A percentile compares a stretch with the other conserved stretches of the same genome.
phyloP scores from a whole-genome alignment of 1,140 invertebrate genomes.

The Periplaneta americana region DNA sequence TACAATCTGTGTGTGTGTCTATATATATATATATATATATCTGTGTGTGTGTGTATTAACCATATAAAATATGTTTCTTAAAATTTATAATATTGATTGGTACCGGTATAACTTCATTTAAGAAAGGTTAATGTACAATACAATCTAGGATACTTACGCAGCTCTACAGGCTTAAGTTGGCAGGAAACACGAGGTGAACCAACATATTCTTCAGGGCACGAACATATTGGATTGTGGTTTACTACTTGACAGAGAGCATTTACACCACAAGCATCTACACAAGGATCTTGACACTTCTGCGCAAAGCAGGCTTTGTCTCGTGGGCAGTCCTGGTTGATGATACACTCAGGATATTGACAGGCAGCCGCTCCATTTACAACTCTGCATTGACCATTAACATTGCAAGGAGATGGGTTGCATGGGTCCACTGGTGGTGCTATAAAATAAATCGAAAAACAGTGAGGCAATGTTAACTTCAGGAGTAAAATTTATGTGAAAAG shows the following conservation, averaged over 20 bases:
- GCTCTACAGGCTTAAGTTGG: slow-evolving; percentile 36
- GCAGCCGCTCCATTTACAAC: slow-evolving; percentile 60
- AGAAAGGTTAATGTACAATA: no score
- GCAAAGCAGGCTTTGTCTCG: slow-evolving; percentile 72
- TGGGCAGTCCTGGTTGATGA: slow-evolving; percentile 78
- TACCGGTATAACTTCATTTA: background rate
- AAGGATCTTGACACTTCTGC: slow-evolving; percentile 77
- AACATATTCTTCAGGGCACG: slow-evolving; percentile 69
- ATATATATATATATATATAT: no score
- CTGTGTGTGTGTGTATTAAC: no score
- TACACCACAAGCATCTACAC: slow-evolving; percentile 71
- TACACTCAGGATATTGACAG: slow-evolving; percentile 79
- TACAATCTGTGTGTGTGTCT: no score
- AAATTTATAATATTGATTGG: no score
- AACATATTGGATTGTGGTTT: slow-evolving; percentile 75
- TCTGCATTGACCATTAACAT: slow-evolving; percentile 70
- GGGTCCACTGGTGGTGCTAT: slow-evolving; percentile 48
- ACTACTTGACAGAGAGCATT: slow-evolving; percentile 79
- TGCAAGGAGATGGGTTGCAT: slow-evolving; percentile 76
- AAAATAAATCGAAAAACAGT: no score
- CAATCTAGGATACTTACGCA: slow-evolving; percentile 2
- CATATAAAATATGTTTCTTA: no score
- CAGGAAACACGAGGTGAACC: slow-evolving; percentile 78
- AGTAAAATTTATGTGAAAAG: no score
- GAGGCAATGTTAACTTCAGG: no score